Evolutionary conservation across 2,797 vertebrate genomes (phyloP).

Genomic region (Artibeus lituratus): DNA sequence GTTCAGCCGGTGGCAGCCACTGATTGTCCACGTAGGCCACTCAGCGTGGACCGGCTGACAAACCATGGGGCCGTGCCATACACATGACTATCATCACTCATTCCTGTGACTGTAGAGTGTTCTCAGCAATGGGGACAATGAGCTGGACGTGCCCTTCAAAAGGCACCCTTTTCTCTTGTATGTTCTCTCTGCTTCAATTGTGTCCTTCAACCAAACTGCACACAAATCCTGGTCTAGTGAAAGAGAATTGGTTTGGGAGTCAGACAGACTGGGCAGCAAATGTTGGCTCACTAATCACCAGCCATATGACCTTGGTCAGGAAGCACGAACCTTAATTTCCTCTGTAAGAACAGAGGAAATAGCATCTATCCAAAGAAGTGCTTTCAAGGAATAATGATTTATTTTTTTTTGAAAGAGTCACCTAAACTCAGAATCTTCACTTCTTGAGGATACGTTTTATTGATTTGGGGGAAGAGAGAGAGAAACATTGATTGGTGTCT

Average conservation of each 20-base stretch:
- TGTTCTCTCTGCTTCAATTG: not conserved
- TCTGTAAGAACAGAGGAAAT: not conserved
- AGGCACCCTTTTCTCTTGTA: not conserved
- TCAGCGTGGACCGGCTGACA: not conserved
- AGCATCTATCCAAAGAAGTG: not conserved
- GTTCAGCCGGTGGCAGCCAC: not conserved
- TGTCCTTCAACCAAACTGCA: not conserved
- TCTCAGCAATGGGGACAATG: not conserved
- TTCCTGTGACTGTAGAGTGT: not conserved
- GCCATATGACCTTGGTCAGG: not conserved
- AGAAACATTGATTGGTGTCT: not conserved
- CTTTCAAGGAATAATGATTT: not conserved
- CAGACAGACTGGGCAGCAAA: not conserved
- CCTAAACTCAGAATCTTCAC: not conserved
- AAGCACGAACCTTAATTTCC: not conserved
- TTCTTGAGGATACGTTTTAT: not conserved
- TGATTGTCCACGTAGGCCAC: not conserved
- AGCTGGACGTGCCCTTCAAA: not conserved
- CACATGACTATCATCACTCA: too few species aligned
- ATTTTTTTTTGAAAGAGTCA: not conserved
- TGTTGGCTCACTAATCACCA: not conserved
- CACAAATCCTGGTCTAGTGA: not conserved
- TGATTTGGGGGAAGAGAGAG: not conserved
- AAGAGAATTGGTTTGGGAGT: not conserved
- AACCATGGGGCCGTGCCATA: not conserved